Base-by-base conservation (phyloP, 2,797 vertebrate species). In the Hirundo rustica region DNA sequence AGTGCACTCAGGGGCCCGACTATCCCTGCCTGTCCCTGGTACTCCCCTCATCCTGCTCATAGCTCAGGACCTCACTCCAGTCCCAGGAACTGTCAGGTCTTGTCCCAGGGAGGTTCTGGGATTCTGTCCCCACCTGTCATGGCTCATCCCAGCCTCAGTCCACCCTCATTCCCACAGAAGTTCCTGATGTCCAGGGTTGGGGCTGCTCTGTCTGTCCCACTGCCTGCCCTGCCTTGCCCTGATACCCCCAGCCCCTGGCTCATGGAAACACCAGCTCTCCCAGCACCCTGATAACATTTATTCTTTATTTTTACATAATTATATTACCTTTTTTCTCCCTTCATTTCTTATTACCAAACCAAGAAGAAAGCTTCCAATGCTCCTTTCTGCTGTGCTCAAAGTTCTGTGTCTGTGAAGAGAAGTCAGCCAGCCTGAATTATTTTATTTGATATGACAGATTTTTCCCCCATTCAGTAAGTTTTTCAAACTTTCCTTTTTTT, bases 61-160 rank as follows among this genome's bases (percentile, higher is more conserved):
- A 11, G 19, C 14, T 10, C 30, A 76, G 75, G 4, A 67, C 17
- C 8, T 13, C 23, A 42, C 32, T 81, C 32, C 13, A 54, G 38
- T 1, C 10, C 14, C 9, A 0, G 0, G 22, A 34, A 7, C 9
- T 16, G 1, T 8, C 40, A 44, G 15, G 18, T 26, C 14, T 13
- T 66, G 7, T 8, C 26, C 14, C 34, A 36, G 6, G 7, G 23
- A 81, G 20, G 22, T 13, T 6, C 3, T 3, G 68, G 26, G 20
- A 53, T 4, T 47, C 5, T 3, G 1, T 44, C 3, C 48, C 32
- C 13, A 16, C 22, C 30, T 42, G 9, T 38, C 7, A 32, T 53
- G 13, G 5, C 11, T 18, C 29, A 15, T 22, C 7, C 11, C 18
- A 29, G 13, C 0, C 2, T 42, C 55, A 88, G 10, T 13, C 7